Conservation (phyloP, 2,797 vertebrate species). For the Thunnus albacares region DNA sequence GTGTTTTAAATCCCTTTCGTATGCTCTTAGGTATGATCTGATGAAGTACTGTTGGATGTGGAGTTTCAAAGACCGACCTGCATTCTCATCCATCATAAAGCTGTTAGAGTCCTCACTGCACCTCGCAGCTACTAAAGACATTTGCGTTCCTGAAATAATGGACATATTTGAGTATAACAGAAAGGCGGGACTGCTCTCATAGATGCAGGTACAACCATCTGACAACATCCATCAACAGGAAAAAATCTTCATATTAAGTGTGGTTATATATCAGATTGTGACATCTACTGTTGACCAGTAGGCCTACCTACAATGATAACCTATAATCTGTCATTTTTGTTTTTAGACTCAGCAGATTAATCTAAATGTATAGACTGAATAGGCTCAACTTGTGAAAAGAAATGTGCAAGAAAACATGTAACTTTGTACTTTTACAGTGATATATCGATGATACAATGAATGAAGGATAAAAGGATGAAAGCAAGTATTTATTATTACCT, state of each 20-base stretch:
- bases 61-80: slow-evolving; percentile 81
- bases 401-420: neutral
- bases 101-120: slow-evolving; percentile 75
- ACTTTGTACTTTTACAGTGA: neutral
- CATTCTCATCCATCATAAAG: slow-evolving; percentile 79
- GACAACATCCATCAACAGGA: neutral
- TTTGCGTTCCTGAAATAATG: slow-evolving; percentile 61
- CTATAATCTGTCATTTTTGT: neutral
- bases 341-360: too few species aligned
- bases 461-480: neutral
- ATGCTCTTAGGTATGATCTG: slow-evolving; percentile 78
- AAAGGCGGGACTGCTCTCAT: slow-evolving; percentile 68
- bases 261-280: neutral
- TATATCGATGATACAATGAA: neutral
- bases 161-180: slow-evolving; percentile 74
- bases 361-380: too few species aligned
- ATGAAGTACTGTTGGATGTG: slow-evolving; percentile 87
- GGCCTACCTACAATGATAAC: too few species aligned
- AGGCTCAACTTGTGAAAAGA: neutral
- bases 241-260: neutral
- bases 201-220: neutral
- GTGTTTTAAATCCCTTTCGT: neutral
- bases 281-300: neutral
- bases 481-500: slow-evolving; percentile 20
- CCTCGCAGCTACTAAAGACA: slow-evolving; percentile 58